Conservation (phyloP, 2,797 vertebrate species). For the Spea hammondii region DNA sequence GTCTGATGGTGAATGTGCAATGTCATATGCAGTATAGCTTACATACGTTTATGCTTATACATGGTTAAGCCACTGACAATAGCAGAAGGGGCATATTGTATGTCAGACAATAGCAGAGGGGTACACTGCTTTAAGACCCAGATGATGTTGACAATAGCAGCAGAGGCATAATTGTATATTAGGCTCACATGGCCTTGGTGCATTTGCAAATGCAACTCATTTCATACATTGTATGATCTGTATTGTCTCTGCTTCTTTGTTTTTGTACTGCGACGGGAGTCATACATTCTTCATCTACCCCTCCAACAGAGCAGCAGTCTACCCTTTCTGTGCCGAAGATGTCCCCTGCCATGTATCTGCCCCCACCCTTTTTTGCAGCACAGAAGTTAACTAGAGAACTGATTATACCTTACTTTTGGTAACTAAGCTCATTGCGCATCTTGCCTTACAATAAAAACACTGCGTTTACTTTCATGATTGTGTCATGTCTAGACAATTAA, state of each 20-base stretch:
- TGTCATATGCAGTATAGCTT: no score
- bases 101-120: not conserved
- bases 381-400: not conserved
- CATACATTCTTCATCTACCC: no score
- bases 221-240: no score
- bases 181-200: no score
- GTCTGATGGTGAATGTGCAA: no score
- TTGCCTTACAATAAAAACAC: constrained; percentile 15
- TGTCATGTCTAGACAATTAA: constrained; percentile 35
- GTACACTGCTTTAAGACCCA: not conserved
- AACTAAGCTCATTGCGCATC: not conserved
- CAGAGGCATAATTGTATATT: no score
- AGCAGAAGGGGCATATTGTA: not conserved
- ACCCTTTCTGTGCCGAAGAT: no score
- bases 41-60: not conserved
- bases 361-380: not conserved
- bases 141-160: not conserved
- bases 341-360: not conserved
- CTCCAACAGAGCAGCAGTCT: no score
- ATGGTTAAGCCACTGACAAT: not conserved
- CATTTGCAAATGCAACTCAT: no score
- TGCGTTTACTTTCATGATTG: constrained; percentile 26
- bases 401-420: not conserved
- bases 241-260: no score
- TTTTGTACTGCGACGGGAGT: no score